Evolutionary conservation across 2,888 invertebrate genomes (phyloP), one percentile per base, ranked within the genome.

Genomic region (Rhagophthalmus giganteus): DNA sequence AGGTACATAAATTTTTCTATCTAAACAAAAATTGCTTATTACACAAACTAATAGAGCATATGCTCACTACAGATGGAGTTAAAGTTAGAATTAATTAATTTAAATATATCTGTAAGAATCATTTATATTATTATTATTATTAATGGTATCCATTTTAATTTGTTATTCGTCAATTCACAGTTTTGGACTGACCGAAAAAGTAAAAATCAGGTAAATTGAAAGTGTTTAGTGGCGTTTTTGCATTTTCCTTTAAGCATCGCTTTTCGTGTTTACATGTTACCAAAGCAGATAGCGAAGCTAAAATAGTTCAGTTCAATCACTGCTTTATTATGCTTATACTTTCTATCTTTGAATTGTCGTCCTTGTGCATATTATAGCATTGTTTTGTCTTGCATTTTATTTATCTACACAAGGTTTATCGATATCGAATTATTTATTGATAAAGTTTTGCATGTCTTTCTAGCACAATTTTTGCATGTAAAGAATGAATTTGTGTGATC

Each of bases 161-260:
- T n/a, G n/a, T n/a, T n/a, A n/a, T n/a, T 56, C 52, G 37, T 54
- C 40, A 40, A 60, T 56, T 58, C 60, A 45, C 60, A 65, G 65
- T 54, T 64, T 59, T 58, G 62, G 59, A 35, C 57, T 57, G 50
- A 62, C 54, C 42, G 63, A 64, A 49, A 58, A 62, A 56, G 55
- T 58, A 28, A 64, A 60, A 58, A 44, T 55, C 38, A 62, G 62
- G 62, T 62, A 62, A 59, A 47, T 46, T 41, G 32, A 7, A 10
- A 32, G 38, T 24, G 34, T 33, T 30, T 26, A 33, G 42, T 25
- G 32, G 15, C 32, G 24, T 41, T 49, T 28, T 14, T 32, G 41
- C 33, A 41, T 48, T 32, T 54, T 35, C 32, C 33, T 33, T 35
- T 45, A 14, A 32, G 32, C 14, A 25, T 14, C 34, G 15, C 13